Conservation (phyloP, 2,888 invertebrate species). For the Himalopsyche kuldschensis region DNA sequence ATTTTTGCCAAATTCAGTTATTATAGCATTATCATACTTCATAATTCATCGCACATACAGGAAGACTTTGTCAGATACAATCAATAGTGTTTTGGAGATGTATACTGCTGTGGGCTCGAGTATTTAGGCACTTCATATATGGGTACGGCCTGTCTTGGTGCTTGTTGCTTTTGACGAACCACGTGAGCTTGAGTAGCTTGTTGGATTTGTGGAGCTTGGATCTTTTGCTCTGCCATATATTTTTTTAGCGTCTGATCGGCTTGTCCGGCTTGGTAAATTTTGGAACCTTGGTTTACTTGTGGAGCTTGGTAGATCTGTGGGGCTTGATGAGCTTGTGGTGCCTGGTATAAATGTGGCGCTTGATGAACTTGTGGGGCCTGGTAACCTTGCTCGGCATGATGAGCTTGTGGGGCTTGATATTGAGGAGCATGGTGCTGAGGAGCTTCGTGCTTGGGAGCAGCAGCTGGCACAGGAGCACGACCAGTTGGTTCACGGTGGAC, state of each 20-base stretch:
- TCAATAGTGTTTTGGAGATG: neutral
- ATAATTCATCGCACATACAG: neutral
- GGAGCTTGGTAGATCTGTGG: neutral
- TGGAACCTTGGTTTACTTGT: neutral
- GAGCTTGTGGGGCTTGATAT: neutral
- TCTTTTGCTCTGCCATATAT: neutral
- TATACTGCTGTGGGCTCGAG: neutral
- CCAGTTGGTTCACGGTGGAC: constrained; percentile 48
- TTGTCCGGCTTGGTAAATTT: neutral
- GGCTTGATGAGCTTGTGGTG: neutral
- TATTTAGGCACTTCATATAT: neutral
- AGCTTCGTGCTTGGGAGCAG: constrained; percentile 39
- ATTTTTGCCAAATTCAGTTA: too few species aligned
- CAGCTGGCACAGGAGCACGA: constrained; percentile 37
- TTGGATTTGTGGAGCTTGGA: neutral
- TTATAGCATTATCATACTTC: neutral
- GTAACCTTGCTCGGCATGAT: neutral
- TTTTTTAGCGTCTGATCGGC: neutral
- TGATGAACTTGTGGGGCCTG: neutral
- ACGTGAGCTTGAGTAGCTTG: too few species aligned
- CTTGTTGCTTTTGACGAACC: neutral
- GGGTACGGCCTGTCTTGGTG: neutral
- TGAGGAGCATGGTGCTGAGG: neutral
- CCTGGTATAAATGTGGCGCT: neutral
- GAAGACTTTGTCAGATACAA: neutral